phyloP scores from a whole-genome alignment of 2,797 vertebrate genomes.

The Catharus ustulatus region DNA sequence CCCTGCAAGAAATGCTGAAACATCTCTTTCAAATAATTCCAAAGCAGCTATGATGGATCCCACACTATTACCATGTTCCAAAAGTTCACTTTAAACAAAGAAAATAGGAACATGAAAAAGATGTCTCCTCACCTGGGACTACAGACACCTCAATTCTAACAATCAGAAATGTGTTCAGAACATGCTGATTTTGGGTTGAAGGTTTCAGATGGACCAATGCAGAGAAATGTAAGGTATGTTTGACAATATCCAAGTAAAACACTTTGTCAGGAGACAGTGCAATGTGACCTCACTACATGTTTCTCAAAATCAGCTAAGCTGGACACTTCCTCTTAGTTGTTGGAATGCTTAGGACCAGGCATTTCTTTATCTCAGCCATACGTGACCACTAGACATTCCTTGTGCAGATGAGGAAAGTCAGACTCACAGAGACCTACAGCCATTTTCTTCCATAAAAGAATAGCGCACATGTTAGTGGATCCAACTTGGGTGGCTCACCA shows the following conservation, averaged over 20 bases:
- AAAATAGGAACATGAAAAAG: not conserved
- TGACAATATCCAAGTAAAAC: not conserved
- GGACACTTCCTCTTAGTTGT: not conserved
- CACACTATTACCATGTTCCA: not conserved
- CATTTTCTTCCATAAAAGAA: not conserved
- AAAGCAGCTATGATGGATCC: not conserved
- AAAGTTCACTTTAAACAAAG: not conserved
- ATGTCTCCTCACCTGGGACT: not conserved
- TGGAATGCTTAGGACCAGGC: not conserved
- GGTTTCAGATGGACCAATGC: not conserved
- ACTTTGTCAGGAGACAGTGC: not conserved
- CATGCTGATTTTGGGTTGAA: rapidly evolving
- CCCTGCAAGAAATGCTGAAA: not conserved
- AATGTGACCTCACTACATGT: rapidly evolving
- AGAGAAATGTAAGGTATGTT: rapidly evolving
- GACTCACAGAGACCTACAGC: not conserved
- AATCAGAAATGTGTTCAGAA: not conserved
- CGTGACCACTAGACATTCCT: rapidly evolving
- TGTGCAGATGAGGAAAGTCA: not conserved
- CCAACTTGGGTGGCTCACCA: not conserved
- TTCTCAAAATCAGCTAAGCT: not conserved
- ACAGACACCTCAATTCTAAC: not conserved
- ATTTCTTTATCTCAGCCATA: not conserved
- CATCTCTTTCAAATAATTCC: not conserved
- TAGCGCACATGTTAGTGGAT: not conserved